A percentile compares a stretch with the other conserved stretches of the same genome.
phyloP scores from a whole-genome alignment of 1,140 invertebrate species.

The Varroa destructor region DNA sequence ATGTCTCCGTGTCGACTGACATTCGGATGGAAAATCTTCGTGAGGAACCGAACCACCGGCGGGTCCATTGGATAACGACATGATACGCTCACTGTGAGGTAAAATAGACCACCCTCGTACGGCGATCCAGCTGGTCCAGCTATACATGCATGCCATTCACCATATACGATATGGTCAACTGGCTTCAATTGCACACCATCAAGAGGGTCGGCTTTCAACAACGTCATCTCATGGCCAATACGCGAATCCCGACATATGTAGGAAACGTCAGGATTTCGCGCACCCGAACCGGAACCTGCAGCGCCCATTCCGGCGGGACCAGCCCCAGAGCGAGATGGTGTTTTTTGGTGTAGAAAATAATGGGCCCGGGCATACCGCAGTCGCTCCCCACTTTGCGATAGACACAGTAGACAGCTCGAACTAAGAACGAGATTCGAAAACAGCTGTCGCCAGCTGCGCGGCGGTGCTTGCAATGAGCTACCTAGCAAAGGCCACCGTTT shows the following conservation, averaged over 20 bases:
- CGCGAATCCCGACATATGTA: conserved; percentile 17
- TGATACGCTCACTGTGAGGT: conserved; percentile 47
- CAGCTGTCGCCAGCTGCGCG: conserved; percentile 2
- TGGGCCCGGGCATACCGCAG: neutral
- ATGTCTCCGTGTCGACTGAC: conserved; percentile 89
- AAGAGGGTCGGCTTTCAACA: conserved; percentile 55
- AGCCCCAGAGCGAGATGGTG: neutral
- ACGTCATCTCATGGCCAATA: conserved; percentile 10
- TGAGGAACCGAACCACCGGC: conserved; percentile 71
- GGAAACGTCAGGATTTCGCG: conserved; percentile 10
- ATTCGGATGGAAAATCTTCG: conserved; percentile 85
- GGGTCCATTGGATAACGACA: conserved; percentile 76
- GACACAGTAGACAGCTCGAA: conserved; percentile 31
- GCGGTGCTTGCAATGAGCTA: neutral
- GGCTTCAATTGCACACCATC: conserved; percentile 78
- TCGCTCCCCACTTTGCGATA: conserved; percentile 26
- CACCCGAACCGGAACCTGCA: neutral
- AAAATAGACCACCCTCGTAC: conserved; percentile 87
- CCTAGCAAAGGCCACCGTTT: conserved; percentile 64
- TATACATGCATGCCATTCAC: conserved; percentile 82
- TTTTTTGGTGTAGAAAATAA: conserved; percentile 15
- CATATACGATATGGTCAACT: conserved; percentile 56
- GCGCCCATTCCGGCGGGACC: neutral
- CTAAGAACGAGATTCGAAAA: conserved; percentile 21
- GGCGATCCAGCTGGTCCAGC: conserved; percentile 73